Conservation (phyloP, 2,888 invertebrate genomes). For the Pilophorus perplexus region DNA sequence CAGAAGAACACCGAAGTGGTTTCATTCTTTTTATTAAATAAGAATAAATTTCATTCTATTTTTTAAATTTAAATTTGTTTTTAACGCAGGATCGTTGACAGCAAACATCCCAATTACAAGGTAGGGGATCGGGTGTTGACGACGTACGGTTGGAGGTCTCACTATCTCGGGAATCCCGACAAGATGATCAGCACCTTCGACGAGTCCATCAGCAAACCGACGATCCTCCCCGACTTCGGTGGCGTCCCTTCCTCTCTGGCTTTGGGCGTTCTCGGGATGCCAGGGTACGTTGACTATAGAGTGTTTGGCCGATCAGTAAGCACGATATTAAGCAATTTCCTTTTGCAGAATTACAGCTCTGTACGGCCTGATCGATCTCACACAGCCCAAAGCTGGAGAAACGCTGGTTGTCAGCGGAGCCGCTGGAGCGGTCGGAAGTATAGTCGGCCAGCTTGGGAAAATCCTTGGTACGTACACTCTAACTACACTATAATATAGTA, state of each 20-base stretch:
- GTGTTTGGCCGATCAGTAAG: background rate
- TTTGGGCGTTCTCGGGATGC: slow-evolving; percentile 68
- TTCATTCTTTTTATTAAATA: too few relatives aligned
- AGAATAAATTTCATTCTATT: too few relatives aligned
- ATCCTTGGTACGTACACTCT: slow-evolving; percentile 59
- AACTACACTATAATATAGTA: background rate
- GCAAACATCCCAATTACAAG: slow-evolving; percentile 63
- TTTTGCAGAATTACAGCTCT: slow-evolving; percentile 65
- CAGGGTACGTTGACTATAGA: slow-evolving; percentile 58
- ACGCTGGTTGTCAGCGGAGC: slow-evolving; percentile 70
- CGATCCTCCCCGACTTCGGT: slow-evolving; percentile 60
- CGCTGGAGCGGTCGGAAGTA: slow-evolving; percentile 78
- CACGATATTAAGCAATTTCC: background rate
- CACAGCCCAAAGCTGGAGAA: slow-evolving; percentile 68
- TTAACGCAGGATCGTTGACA: too few relatives aligned
- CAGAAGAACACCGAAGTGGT: too few relatives aligned
- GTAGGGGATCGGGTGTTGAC: slow-evolving; percentile 65
- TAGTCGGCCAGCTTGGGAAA: slow-evolving; percentile 77
- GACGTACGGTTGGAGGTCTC: slow-evolving; percentile 67
- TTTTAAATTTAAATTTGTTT: too few relatives aligned
- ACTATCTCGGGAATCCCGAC: slow-evolving; percentile 56
- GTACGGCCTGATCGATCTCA: slow-evolving; percentile 70
- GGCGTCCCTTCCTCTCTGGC: slow-evolving; percentile 62
- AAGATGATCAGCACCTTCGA: slow-evolving; percentile 14
- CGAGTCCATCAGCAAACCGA: slow-evolving; percentile 46